These are phyloP conservation scores for Caiman crocodilus DNA, from an alignment of 2,797 vertebrate genomes.

Conservation along the genomic window DNA sequence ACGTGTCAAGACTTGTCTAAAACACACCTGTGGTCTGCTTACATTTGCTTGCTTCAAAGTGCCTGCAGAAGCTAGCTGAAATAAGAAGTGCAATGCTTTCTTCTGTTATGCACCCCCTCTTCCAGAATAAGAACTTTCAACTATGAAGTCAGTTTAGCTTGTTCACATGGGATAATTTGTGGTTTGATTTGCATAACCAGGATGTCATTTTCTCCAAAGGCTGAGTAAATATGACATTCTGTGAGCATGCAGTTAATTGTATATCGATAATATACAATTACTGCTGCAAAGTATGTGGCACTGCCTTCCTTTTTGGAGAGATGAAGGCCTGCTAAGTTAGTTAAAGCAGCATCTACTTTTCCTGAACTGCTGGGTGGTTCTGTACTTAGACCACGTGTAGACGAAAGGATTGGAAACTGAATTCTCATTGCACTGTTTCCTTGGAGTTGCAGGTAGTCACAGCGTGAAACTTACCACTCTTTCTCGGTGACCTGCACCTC, in stretches of 20 bases:
- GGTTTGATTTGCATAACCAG: accelerated
- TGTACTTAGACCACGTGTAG: not conserved
- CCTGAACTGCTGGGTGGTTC: not conserved
- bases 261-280: too few species aligned
- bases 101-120: accelerated
- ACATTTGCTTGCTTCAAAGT: not conserved
- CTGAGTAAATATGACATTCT: too few species aligned
- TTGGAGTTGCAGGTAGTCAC: not conserved
- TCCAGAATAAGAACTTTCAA: not conserved
- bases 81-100: accelerated
- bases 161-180: not conserved
- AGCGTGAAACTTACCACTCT: too few species aligned
- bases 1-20: not conserved
- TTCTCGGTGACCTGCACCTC: too few species aligned
- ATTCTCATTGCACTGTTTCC: not conserved
- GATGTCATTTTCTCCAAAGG: not conserved
- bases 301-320: not conserved
- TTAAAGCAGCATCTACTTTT: not conserved
- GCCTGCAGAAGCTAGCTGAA: accelerated
- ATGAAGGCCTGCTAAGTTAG: too few species aligned
- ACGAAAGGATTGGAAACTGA: too few species aligned
- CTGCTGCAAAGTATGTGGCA: not conserved
- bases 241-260: too few species aligned
- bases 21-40: not conserved
- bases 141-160: not conserved